Conservation (phyloP, 2,113 vertebrate genomes). For the Bettongia penicillata region DNA sequence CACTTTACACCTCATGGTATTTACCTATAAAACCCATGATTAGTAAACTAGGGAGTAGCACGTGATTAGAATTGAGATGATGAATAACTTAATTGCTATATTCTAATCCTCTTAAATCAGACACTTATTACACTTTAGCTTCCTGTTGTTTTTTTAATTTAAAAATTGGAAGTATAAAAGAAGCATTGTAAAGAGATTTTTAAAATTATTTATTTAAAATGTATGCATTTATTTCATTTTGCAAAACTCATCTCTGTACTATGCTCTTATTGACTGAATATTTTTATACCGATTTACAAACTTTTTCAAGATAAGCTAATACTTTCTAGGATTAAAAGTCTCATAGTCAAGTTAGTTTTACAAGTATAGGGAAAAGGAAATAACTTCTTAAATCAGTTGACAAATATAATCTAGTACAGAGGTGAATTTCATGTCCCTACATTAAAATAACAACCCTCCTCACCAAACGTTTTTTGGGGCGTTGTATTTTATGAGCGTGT, state of each 20-base stretch:
- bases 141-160: background rate
- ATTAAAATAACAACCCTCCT: background rate
- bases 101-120: background rate
- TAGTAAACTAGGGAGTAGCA: background rate
- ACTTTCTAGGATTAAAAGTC: background rate
- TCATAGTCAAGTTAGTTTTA: background rate
- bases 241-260: background rate
- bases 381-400: background rate
- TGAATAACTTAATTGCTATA: background rate
- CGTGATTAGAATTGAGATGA: background rate
- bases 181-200: background rate
- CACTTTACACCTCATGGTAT: fast-evolving
- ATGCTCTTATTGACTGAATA: background rate
- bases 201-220: background rate
- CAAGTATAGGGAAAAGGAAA: background rate
- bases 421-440: background rate
- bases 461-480: background rate
- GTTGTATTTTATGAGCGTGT: background rate
- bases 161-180: background rate
- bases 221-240: background rate
- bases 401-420: background rate
- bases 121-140: background rate
- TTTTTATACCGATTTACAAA: background rate
- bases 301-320: background rate
- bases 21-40: background rate